Conservation (phyloP, 2,888 invertebrate genomes). For the Proisotoma minuta region DNA sequence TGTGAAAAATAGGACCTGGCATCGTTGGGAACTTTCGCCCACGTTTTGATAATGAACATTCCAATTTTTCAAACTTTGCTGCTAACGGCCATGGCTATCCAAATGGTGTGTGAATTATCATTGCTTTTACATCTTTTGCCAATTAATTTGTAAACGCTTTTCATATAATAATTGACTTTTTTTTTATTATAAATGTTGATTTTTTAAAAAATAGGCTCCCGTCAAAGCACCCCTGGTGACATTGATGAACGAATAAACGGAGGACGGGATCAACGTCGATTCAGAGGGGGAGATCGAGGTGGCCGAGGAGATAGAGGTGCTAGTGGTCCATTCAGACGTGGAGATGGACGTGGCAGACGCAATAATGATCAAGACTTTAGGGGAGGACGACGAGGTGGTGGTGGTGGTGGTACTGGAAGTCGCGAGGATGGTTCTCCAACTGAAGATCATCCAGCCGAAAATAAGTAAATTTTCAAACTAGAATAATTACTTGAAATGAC, state of each 20-base stretch:
- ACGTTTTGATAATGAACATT: constrained; percentile 23
- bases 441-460: constrained; percentile 38
- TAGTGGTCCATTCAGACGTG: constrained; percentile 26
- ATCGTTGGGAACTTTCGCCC: constrained; percentile 22
- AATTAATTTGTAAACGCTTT: not conserved
- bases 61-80: constrained; percentile 11
- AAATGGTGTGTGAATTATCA: constrained; percentile 17
- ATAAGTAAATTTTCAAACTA: constrained; percentile 27
- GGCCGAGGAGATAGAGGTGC: constrained; percentile 32
- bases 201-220: constrained; percentile 29
- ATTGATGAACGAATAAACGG: constrained; percentile 43
- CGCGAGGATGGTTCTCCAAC: constrained; percentile 40
- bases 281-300: constrained; percentile 33
- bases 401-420: constrained; percentile 25
- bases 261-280: constrained; percentile 26
- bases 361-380: constrained; percentile 36
- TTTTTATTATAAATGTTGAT: not conserved
- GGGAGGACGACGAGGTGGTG: constrained; percentile 29
- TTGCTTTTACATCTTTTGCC: not conserved
- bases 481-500: too few relatives aligned
- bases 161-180: not conserved
- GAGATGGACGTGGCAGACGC: constrained; percentile 28
- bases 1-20: constrained; percentile 15
- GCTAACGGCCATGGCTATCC: constrained; percentile 21
- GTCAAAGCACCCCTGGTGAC: constrained; percentile 46